Base-by-base conservation (phyloP, 2,113 vertebrate species). In the Laterallus jamaicensis region DNA sequence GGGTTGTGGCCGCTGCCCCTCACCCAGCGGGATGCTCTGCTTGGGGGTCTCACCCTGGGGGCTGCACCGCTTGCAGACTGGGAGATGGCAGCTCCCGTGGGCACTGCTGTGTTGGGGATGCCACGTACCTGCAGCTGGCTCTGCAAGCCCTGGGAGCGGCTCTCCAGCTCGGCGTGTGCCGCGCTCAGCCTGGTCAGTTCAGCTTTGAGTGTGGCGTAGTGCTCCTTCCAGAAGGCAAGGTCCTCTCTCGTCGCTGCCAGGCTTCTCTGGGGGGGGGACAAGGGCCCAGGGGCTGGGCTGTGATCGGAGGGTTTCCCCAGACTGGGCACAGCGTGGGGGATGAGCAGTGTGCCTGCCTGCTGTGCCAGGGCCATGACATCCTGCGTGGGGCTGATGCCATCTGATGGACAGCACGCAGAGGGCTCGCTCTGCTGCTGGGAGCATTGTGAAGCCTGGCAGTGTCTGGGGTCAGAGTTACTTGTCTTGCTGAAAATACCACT, bases 121-220 rank as follows among this genome's bases (percentile, higher is more conserved):
- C 2, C 4, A 7, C 5, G 0, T 97, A 99, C 99, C 99, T 99
- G 98, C 50, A 99, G 95, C 69, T 99, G 95, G 19, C 96, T 97
- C n/a, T 99, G 98, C 47, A 99, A 63, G 58, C 96, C 42, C 3
- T 98, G 98, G 80, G 99, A 97, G 84, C 98, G 98, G 68, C 97
- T 98, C 28, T 90, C 88, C 9, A 97, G 97, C 94, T 98, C 95
- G 12, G 78, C 84, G 52, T 99, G 98, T 4, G 94, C 98, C 6
- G 95, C 77, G 93, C 58, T 97, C 66, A 98, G 95, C 10, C 97
- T 86, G 75, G 20, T 97, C 89, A 96, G 92, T 10, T 96, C 98
- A 2, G 97, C 96, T 94, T 97, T 98, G 84, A 99, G 95, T 1
- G 98, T 94, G 73, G 98, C 90, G 4, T 97, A 98, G 68, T 98